phyloP scores from a whole-genome alignment of 1,140 invertebrate genomes.

The Oryzaephilus surinamensis region DNA sequence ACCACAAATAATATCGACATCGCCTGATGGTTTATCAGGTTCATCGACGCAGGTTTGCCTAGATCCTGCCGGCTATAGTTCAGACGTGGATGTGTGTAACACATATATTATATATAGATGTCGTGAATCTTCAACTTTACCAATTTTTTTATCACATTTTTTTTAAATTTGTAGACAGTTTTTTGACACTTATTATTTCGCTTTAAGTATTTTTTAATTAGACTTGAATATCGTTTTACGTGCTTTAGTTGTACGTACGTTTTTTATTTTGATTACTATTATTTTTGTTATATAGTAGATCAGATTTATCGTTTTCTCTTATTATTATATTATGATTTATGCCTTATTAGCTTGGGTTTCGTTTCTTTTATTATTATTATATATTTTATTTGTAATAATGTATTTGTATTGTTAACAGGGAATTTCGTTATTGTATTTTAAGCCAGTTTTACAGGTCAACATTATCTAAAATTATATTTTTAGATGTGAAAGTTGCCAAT shows the following conservation, averaged over 20 bases:
- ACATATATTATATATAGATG: constrained; percentile 24
- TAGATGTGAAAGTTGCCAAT: not conserved
- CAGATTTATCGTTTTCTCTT: constrained; percentile 4
- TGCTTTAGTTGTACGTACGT: constrained; percentile 2
- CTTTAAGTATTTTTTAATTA: too few relatives aligned
- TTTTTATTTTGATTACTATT: constrained; percentile 7
- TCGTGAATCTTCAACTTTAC: constrained; percentile 16
- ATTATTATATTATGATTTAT: constrained; percentile 15
- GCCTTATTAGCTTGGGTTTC: constrained; percentile 31
- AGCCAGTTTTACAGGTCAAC: too few relatives aligned
- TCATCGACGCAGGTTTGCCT: constrained; percentile 62
- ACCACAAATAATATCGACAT: constrained; percentile 44
- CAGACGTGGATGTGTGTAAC: constrained; percentile 56
- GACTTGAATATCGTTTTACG: too few relatives aligned
- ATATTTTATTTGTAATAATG: not conserved
- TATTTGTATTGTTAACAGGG: too few relatives aligned
- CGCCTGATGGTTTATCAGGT: constrained; percentile 47
- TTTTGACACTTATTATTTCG: too few relatives aligned
- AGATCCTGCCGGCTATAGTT: constrained; percentile 47
- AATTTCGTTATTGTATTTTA: too few relatives aligned
- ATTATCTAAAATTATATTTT: not conserved
- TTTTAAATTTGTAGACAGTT: constrained; percentile 1
- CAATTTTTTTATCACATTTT: not conserved
- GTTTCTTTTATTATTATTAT: constrained; percentile 18
- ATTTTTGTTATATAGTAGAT: not conserved